Conservation (phyloP, 2,113 vertebrate species). For the Lasiurus borealis region DNA sequence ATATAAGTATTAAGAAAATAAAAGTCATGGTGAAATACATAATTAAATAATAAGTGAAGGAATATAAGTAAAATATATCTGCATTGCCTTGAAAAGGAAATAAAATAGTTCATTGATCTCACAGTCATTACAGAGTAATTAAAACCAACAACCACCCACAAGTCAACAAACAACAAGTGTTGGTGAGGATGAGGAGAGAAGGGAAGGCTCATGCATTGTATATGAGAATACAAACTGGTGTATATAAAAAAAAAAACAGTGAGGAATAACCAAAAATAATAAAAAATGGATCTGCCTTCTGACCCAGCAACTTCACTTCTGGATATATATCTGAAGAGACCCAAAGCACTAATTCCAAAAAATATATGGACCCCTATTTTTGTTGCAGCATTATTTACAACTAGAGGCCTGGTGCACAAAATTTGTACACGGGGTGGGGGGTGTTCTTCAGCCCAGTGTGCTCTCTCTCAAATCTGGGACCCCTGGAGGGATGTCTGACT, state of each 20-base stretch:
- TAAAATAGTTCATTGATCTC: neutral
- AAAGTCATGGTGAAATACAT: neutral
- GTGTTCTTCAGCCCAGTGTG: no score
- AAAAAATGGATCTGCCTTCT: neutral
- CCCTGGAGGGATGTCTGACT: no score
- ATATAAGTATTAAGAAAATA: neutral
- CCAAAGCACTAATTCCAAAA: neutral
- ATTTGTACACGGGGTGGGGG: no score
- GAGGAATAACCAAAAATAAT: neutral
- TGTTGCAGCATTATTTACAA: neutral
- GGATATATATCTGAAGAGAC: neutral
- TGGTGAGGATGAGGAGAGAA: neutral
- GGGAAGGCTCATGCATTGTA: neutral
- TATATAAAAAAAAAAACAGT: neutral
- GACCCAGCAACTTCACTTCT: neutral
- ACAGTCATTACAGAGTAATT: neutral
- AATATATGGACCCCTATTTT: neutral
- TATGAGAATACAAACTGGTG: neutral
- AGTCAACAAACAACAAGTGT: neutral
- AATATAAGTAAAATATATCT: conserved; percentile 1
- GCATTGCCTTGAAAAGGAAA: conserved; percentile 4
- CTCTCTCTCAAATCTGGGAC: no score
- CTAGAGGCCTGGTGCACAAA: no score
- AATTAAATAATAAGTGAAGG: neutral
- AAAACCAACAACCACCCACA: no score